phyloP scores from a whole-genome alignment of 2,797 vertebrate genomes.

The Gymnocypris eckloni region DNA sequence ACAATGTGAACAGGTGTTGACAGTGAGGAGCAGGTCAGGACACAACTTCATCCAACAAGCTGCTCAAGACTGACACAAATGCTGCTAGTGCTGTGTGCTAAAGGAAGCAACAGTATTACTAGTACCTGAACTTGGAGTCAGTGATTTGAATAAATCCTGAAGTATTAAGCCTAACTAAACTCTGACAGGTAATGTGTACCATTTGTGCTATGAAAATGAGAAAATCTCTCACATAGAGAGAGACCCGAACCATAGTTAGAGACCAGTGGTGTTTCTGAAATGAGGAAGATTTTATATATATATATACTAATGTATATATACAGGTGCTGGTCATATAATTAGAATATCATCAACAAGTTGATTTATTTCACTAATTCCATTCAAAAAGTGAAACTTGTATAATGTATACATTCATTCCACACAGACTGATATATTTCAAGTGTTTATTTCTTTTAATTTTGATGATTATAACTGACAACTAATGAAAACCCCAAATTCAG shows the following conservation, averaged over 20 bases:
- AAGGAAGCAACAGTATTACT: not conserved
- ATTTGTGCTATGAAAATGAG: no score
- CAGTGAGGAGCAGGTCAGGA: not conserved
- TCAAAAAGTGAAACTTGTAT: no score
- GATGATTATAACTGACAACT: no score
- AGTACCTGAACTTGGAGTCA: not conserved
- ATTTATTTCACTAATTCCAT: no score
- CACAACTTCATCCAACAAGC: not conserved
- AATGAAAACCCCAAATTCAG: no score
- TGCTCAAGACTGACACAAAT: not conserved
- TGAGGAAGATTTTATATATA: not conserved
- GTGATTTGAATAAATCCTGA: not conserved
- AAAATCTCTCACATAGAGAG: not conserved
- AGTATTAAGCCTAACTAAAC: not conserved
- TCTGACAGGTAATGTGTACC: not conserved
- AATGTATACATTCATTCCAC: no score
- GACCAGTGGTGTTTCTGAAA: not conserved
- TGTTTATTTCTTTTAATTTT: no score
- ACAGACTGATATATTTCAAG: no score
- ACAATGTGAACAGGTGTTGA: not conserved
- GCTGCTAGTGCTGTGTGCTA: not conserved
- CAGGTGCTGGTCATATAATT: no score
- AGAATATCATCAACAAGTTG: no score
- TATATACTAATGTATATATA: no score
- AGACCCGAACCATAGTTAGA: not conserved